These are phyloP conservation scores for Alligator mississippiensis DNA, from an alignment of 2,113 vertebrate genomes.

Conservation along the genomic window DNA sequence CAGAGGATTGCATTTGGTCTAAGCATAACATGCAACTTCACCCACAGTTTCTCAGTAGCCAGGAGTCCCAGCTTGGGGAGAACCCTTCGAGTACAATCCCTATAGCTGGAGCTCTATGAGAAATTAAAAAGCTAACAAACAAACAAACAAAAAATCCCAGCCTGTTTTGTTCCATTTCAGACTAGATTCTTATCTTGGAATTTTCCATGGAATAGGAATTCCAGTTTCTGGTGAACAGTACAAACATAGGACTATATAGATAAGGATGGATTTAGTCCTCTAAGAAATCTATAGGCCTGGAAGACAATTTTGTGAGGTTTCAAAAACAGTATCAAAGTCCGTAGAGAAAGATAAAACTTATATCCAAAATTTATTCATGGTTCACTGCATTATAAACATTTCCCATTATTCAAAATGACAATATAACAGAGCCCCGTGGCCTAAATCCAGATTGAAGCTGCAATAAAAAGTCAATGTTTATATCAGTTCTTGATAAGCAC, in stretches of 20 bases:
- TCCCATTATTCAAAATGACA: constrained; percentile 42
- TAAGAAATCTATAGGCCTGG: background rate
- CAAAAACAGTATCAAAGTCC: background rate
- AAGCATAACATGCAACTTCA: too few species aligned
- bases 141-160: background rate
- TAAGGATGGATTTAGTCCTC: background rate
- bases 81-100: too few species aligned
- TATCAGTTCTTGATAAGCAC: constrained; percentile 39
- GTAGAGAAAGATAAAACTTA: constrained; percentile 39
- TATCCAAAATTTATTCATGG: background rate
- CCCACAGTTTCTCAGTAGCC: too few species aligned
- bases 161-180: background rate
- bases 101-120: too few species aligned
- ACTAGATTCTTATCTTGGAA: background rate
- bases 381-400: constrained; percentile 34
- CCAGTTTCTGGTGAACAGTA: background rate
- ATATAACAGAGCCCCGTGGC: background rate
- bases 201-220: background rate
- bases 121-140: background rate
- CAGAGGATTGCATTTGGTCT: too few species aligned
- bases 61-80: too few species aligned
- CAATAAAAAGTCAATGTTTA: constrained; percentile 58
- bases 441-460: constrained; percentile 33
- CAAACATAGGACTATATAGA: background rate
- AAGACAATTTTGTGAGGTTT: background rate